A percentile compares a stretch with the other conserved stretches of the same genome.
phyloP scores from a whole-genome alignment of 1,140 invertebrate genomes.

The Venturia canescens region DNA sequence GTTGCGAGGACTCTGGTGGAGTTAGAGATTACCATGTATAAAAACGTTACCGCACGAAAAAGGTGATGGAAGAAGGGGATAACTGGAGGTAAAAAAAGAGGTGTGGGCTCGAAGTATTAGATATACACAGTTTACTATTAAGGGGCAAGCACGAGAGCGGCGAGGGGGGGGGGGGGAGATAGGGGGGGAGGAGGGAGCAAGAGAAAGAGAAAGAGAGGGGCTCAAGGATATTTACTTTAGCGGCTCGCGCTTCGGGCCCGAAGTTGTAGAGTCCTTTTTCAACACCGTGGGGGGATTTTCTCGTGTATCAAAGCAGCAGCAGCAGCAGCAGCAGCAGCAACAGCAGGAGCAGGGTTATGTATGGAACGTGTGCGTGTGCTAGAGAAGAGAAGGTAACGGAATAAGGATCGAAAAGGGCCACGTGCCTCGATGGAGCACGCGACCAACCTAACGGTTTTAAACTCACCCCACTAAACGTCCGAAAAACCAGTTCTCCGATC shows the following conservation, averaged over 20 bases:
- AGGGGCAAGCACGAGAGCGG: neutral
- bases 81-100: conserved; percentile 6
- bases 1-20: neutral
- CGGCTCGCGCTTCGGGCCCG: conserved; percentile 4
- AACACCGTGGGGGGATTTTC: conserved; percentile 19
- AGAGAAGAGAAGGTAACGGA: conserved; percentile 19
- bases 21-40: neutral
- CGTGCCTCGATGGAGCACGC: conserved; percentile 73
- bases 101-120: conserved; percentile 19
- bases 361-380: conserved; percentile 17
- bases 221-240: conserved; percentile 6
- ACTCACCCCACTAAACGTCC: conserved; percentile 63
- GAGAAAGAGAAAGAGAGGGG: no score
- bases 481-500: conserved; percentile 64
- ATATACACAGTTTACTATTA: conserved; percentile 14
- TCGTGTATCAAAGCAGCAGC: neutral
- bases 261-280: conserved; percentile 24
- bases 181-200: no score
- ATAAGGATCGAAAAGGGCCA: conserved; percentile 57
- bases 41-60: conserved; percentile 6
- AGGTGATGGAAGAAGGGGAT: conserved; percentile 12
- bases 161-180: no score
- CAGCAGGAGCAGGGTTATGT: conserved; percentile 1
- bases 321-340: no score
- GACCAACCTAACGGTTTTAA: conserved; percentile 76